Evolutionary conservation across 2,888 invertebrate genomes (phyloP), one percentile per base, ranked within the genome.

Genomic region (Acronicta leporina): DNA sequence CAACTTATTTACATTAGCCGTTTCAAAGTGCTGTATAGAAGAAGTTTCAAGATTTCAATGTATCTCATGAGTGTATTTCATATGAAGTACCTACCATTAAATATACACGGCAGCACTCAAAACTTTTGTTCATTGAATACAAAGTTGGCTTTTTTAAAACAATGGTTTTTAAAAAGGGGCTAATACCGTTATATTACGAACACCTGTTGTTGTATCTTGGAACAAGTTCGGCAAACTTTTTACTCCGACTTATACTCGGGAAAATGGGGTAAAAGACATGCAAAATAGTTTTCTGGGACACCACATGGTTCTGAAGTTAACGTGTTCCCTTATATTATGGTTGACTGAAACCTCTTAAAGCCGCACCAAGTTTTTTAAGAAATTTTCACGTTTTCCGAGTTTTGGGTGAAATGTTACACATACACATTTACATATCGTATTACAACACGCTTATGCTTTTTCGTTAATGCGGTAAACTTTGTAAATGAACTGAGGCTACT

Each of bases 181-280:
- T 89, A 87, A 87, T 87, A 87, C 82, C 80, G 78, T 84, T 82
- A 86, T 87, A 88, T 89, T 86, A 76, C 79, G 78, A 88, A 88
- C 94, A 94, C 94, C 94, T 94, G 94, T 94, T 94, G 94, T 94
- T 94, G 92, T 92, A 80, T 86, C 81, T 80, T 82, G 67, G n/a
- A 84, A 82, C 75, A 90, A 90, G 86, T 92, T 90, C 68, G 77
- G 68, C 58, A 81, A 94, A 94, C 94, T 94, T 94, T 92, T 88
- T 90, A 94, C 94, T 94, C 88, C 87, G 75, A 80, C 77, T 71
- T 77, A 67, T 79, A 79, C 79, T 81, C 83, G 84, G 82, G 87
- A 91, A 92, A 92, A 92, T 89, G 90, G 87, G 92, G 92, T 92
- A 92, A 94, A 90, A 92, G 90, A 92, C 91, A 93, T 87, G 86